Conservation (phyloP, 1,140 invertebrate species). For the Bombus haemorrhoidalis region DNA sequence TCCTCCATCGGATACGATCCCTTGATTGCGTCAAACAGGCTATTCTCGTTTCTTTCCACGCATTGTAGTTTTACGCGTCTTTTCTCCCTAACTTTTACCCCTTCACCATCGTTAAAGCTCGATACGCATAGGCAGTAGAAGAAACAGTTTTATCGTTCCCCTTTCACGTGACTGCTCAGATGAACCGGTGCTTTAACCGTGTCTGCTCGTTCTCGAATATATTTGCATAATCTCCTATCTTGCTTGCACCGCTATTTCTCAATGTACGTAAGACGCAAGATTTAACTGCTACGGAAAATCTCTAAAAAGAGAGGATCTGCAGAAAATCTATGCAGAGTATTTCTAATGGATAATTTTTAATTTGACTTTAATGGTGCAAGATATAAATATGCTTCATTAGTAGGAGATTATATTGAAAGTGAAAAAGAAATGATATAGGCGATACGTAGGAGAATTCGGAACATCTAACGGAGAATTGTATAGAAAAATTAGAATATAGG, state of each 20-base stretch:
- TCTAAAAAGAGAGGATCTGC: no score
- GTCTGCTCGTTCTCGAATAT: not conserved
- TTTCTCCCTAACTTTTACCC: not conserved
- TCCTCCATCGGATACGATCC: constrained; percentile 15
- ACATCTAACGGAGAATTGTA: no score
- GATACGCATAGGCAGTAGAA: not conserved
- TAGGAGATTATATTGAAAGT: no score
- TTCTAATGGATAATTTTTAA: no score
- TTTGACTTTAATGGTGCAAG: no score
- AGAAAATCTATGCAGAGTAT: no score
- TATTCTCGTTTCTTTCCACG: not conserved
- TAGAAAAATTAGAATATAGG: no score
- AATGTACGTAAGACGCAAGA: no score
- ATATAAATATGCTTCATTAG: no score
- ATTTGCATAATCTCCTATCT: not conserved
- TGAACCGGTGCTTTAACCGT: not conserved
- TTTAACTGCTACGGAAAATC: no score
- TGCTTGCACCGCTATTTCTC: not conserved
- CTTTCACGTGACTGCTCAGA: not conserved
- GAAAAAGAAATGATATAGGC: no score
- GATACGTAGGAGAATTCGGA: no score
- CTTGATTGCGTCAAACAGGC: not conserved
- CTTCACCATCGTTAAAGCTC: not conserved
- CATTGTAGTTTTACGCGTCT: not conserved
- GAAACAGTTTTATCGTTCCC: not conserved